Percentiles rank a stretch among this genome's conserved stretches.
Evolutionary conservation across 2,113 vertebrate species (phyloP).

Genomic region (Rana temporaria): DNA sequence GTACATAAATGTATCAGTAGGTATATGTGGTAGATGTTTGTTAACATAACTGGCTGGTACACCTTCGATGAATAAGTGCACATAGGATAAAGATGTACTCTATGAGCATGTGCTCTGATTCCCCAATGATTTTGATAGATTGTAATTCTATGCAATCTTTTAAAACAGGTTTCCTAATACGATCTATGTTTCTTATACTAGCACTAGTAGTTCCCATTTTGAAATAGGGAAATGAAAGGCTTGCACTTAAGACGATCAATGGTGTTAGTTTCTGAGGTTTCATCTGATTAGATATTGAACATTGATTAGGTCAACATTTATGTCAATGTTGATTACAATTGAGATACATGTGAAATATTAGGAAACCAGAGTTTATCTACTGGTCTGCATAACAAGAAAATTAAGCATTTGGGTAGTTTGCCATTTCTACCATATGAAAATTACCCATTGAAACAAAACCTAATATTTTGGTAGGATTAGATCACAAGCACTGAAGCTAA

Average conservation of each 20-base stretch:
- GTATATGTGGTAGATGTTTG: background rate
- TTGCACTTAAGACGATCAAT: background rate
- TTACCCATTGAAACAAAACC: too few species aligned
- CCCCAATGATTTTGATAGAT: background rate
- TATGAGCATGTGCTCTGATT: background rate
- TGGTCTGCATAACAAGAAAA: too few species aligned
- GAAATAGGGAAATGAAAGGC: background rate
- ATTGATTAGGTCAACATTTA: too few species aligned
- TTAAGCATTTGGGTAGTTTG: too few species aligned
- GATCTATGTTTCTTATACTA: background rate
- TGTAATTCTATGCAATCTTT: constrained; percentile 9
- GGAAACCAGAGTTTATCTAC: too few species aligned
- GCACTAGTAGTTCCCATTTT: background rate
- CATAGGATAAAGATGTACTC: constrained; percentile 17
- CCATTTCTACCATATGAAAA: too few species aligned
- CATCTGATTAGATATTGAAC: too few species aligned
- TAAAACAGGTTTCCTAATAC: background rate
- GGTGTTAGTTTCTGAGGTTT: too few species aligned
- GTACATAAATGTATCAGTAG: background rate
- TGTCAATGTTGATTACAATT: too few species aligned
- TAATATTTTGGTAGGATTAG: too few species aligned
- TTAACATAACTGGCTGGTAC: constrained; percentile 1
- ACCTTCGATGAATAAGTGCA: constrained; percentile 14
- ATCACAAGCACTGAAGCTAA: too few species aligned
- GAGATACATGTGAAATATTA: too few species aligned